Evolutionary conservation across 2,797 vertebrate genomes (phyloP).

Genomic region (Pseudotriccus pelzelni): DNA sequence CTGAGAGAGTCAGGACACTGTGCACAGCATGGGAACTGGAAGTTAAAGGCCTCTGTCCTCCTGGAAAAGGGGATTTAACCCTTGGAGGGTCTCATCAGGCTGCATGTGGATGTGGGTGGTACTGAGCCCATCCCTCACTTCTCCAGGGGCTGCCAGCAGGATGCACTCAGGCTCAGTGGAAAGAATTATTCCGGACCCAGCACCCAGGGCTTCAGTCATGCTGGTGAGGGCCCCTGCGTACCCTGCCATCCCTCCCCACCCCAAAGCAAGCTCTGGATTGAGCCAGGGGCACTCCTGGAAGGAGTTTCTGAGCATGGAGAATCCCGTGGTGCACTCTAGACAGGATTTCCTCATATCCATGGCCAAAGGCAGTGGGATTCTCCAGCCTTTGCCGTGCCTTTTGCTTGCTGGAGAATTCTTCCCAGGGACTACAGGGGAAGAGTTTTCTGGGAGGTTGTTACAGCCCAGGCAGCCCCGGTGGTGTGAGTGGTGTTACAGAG

Average conservation of each 20-base stretch:
- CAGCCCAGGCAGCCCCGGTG: neutral
- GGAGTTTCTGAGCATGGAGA: neutral
- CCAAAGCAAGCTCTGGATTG: neutral
- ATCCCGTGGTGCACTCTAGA: fast-evolving
- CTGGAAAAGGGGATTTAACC: neutral
- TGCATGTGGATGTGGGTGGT: fast-evolving
- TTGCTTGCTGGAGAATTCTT: neutral
- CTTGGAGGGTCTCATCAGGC: fast-evolving
- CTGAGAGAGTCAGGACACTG: neutral
- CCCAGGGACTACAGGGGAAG: neutral
- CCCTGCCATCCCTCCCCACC: neutral
- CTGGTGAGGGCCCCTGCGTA: neutral
- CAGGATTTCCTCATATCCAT: neutral
- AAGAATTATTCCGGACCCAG: fast-evolving
- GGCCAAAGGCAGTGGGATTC: neutral
- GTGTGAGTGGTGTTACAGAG: fast-evolving
- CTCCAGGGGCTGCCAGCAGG: neutral
- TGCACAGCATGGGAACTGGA: fast-evolving
- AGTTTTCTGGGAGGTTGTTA: neutral
- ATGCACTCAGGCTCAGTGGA: neutral
- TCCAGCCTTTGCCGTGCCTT: neutral
- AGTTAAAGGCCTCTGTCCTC: neutral
- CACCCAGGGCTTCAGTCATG: neutral
- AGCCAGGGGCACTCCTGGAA: neutral
- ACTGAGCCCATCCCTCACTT: neutral